These are phyloP conservation scores for Nycticryphes semicollaris DNA, from an alignment of 2,113 vertebrate species.

Conservation along the genomic window DNA sequence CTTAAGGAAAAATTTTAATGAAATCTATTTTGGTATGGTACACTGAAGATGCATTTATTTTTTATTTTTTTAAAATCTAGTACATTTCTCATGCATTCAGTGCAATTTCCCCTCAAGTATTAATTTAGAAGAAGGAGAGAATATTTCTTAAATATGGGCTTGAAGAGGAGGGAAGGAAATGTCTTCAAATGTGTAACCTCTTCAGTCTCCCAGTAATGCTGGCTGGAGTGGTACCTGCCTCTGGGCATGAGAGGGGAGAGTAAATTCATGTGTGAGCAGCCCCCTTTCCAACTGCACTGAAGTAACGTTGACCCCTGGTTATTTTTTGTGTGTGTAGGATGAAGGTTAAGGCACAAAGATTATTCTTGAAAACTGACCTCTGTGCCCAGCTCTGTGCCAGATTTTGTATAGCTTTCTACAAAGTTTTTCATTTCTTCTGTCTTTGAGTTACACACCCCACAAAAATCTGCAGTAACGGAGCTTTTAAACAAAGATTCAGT, in stretches of 20 bases:
- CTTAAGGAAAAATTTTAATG: neutral
- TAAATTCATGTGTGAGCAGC: neutral
- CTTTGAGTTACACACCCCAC: neutral
- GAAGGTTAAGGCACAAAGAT: neutral
- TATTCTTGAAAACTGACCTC: neutral
- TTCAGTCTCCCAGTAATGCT: neutral
- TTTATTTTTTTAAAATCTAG: neutral
- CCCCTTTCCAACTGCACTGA: neutral
- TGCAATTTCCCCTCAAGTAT: neutral
- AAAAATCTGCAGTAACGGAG: neutral
- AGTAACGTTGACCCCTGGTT: fast-evolving
- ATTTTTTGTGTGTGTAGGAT: neutral
- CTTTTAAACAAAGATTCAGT: neutral
- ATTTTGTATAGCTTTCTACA: neutral
- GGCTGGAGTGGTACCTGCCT: neutral
- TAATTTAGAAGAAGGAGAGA: neutral
- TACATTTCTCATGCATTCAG: neutral
- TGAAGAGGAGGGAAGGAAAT: neutral
- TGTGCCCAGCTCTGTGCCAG: neutral
- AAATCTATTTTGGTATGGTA: neutral
- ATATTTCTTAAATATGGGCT: neutral
- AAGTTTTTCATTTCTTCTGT: neutral
- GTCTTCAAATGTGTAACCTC: neutral
- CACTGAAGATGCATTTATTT: neutral
- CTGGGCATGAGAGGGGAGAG: fast-evolving